Conservation (phyloP, 2,888 invertebrate species). For the Spisula subtruncata region DNA sequence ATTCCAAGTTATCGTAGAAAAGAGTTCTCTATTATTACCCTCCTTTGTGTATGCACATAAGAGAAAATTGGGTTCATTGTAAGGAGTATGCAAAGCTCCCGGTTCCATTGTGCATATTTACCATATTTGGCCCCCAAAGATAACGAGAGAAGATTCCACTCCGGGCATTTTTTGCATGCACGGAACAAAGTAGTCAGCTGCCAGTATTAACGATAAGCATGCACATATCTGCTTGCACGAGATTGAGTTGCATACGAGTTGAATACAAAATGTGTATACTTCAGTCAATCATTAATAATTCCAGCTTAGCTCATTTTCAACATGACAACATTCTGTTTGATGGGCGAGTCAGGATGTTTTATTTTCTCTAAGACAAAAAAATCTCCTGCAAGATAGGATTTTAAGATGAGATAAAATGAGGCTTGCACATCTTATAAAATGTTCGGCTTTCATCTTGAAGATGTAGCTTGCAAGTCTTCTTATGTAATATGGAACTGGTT, state of each 20-base stretch:
- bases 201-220: neutral
- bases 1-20: slow-evolving; percentile 43
- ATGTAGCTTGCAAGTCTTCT: too few species aligned
- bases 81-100: slow-evolving; percentile 13
- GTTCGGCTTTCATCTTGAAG: neutral
- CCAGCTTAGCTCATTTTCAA: slow-evolving; percentile 20
- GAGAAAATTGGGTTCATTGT: slow-evolving; percentile 29
- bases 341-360: neutral
- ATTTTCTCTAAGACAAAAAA: neutral
- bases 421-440: neutral
- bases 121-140: slow-evolving; percentile 7
- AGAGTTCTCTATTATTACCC: slow-evolving; percentile 17
- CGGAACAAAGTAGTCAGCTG: slow-evolving; percentile 1
- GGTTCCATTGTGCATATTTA: slow-evolving; percentile 13
- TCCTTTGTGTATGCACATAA: slow-evolving; percentile 42
- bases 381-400: neutral
- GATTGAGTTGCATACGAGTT: neutral
- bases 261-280: slow-evolving; percentile 24
- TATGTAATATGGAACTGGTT: too few species aligned
- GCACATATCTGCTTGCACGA: slow-evolving; percentile 13
- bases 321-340: slow-evolving; percentile 26
- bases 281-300: neutral
- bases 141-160: neutral
- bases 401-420: neutral
- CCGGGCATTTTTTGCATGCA: slow-evolving; percentile 1